Evolutionary conservation across 1,140 invertebrate genomes (phyloP).

Genomic region (Caenorhabditis tropicalis): DNA sequence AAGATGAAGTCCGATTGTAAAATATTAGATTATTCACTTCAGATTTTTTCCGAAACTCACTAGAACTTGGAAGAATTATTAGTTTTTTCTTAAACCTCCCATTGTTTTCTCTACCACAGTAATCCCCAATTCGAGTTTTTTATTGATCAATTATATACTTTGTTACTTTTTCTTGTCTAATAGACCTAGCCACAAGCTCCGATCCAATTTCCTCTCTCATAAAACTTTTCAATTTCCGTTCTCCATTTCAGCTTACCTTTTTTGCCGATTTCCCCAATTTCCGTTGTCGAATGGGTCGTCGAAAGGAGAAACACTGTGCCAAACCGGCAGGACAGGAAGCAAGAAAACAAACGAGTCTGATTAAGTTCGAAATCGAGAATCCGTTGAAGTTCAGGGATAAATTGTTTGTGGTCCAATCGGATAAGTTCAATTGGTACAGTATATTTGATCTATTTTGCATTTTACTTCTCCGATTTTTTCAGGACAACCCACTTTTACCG

Average conservation of each 20-base stretch:
- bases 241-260: not conserved
- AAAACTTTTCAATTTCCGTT: no score
- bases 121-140: no score
- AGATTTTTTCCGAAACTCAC: no score
- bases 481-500: constrained; percentile 13
- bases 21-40: no score
- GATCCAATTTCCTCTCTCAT: not conserved
- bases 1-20: no score
- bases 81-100: no score
- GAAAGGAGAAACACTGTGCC: not conserved
- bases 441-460: not conserved
- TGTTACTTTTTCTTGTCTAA: no score
- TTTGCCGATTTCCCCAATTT: not conserved
- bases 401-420: not conserved
- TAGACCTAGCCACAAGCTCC: no score
- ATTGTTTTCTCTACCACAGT: no score
- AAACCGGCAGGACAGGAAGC: not conserved
- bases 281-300: not conserved
- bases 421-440: not conserved
- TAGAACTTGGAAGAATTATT: no score
- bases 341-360: not conserved
- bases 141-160: no score
- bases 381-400: not conserved
- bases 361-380: not conserved
- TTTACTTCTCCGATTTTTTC: not conserved